A percentile compares a stretch with the other conserved stretches of the same genome.
phyloP scores from a whole-genome alignment of 2,113 vertebrate genomes.

The Bubalus kerabau region DNA sequence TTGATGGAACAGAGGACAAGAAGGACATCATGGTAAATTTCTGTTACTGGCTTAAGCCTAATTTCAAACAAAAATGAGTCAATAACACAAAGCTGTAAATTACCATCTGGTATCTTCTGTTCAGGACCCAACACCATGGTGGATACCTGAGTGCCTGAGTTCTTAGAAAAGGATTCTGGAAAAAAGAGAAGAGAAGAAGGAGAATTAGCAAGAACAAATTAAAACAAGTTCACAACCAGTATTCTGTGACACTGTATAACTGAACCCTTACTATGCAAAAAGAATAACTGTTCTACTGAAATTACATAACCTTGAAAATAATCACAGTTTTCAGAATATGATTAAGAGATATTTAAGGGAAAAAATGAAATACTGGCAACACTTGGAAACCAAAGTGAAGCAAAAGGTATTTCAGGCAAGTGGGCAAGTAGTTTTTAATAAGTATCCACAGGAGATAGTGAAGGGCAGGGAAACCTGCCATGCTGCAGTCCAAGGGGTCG shows the following conservation, averaged over 20 bases:
- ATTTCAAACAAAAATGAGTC: neutral
- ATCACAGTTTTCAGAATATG: constrained; percentile 13
- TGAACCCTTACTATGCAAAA: neutral
- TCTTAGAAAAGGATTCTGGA: constrained; percentile 67
- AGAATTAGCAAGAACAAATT: constrained; percentile 26
- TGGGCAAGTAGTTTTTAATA: neutral
- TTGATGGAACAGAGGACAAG: neutral
- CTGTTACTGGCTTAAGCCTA: neutral
- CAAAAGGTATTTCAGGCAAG: neutral
- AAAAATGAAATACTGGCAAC: constrained; percentile 25
- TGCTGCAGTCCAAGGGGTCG: neutral
- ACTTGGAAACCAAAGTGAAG: constrained; percentile 33
- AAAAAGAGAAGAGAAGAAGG: neutral
- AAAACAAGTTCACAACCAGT: neutral
- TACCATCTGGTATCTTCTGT: constrained; percentile 65
- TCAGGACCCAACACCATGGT: constrained; percentile 63
- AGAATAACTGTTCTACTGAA: neutral
- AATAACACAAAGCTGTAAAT: constrained; percentile 19
- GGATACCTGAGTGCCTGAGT: neutral
- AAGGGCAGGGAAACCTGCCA: neutral
- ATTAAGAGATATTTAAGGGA: neutral
- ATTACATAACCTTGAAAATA: constrained; percentile 39
- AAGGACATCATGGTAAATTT: neutral
- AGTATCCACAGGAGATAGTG: neutral
- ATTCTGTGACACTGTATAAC: neutral